Conservation (phyloP, 2,113 vertebrate species). For the Leptosomus discolor region DNA sequence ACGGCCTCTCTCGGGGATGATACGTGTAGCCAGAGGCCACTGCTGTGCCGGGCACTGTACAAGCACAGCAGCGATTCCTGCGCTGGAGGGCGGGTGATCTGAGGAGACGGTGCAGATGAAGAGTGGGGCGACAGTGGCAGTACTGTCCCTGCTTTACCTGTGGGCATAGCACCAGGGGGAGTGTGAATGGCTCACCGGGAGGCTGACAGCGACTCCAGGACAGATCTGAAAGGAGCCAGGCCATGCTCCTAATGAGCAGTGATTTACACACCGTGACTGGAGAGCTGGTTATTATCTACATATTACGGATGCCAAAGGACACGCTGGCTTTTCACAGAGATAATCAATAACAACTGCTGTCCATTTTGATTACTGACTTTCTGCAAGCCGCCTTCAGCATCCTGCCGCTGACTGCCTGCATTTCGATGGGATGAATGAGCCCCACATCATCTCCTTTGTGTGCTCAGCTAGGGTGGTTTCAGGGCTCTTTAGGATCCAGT, state of each 20-base stretch:
- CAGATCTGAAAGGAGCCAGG: neutral
- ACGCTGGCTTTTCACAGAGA: fast-evolving
- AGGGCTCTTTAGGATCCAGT: slow-evolving; percentile 5
- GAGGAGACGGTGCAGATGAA: fast-evolving
- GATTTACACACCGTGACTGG: fast-evolving
- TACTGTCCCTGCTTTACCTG: neutral
- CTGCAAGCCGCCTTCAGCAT: neutral
- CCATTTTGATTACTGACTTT: neutral
- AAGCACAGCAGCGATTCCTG: neutral
- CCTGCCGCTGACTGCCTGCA: neutral
- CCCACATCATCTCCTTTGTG: neutral
- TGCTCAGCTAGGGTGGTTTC: neutral
- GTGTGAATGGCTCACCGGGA: fast-evolving
- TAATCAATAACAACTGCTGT: neutral
- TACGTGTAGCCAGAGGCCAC: neutral
- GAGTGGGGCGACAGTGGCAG: no score
- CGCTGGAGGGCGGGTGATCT: fast-evolving
- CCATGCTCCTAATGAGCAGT: neutral
- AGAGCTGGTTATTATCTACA: neutral
- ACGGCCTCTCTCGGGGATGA: fast-evolving
- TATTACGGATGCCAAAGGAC: neutral
- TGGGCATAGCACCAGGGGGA: neutral
- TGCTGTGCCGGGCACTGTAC: fast-evolving
- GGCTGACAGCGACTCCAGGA: neutral
- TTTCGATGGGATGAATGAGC: neutral